Evolutionary conservation across 2,113 vertebrate genomes (phyloP), one percentile per base, ranked within the genome.

Genomic region (Nycticorax nycticorax): DNA sequence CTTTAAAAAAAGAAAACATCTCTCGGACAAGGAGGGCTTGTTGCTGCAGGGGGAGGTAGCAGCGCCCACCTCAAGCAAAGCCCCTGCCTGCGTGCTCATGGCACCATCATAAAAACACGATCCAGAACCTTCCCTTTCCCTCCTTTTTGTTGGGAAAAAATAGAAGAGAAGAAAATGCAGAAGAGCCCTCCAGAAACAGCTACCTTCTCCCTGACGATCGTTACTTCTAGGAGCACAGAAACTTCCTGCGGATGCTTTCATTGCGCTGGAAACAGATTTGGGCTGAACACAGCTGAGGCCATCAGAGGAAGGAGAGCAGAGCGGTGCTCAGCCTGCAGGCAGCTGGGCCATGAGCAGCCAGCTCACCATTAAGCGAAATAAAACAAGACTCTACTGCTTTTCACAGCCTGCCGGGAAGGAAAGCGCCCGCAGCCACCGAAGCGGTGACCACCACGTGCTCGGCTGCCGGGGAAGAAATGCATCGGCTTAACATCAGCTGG

Each of bases 281-380:
- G 76, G 72, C 27, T 37, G 9, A 3, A 21, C 2, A 2, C 6
- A 6, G 52, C 62, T 5, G 39, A 72, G 76, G 64, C 52, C 1
- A 2, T 5, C 0, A 0, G 30, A 68, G 39, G 37, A 35, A 12
- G 39, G 28, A 3, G 9, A 35, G 56, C 1, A 0, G 30, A 43
- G 17, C 2, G 0, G 30, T 5, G 66, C 45, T 80, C 28, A 37
- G 45, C 30, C 71, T 8, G 19, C 1, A 0, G 63, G 76, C 62
- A 53, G 18, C 71, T 3, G 4, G 52, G 47, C 41, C 4, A 0
- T 64, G n/a, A 28, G 35, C 53, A 26, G n/a, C 62, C 83, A 41
- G 26, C 32, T 63, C 75, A 14, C 39, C 16, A 3, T 9, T 22
- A 33, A 22, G n/a, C 64, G 62, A 57, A 41, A 63, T 8, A 37